A percentile compares a stretch with the other conserved stretches of the same genome.
phyloP scores from a whole-genome alignment of 2,113 vertebrate species.

The Geococcyx californianus region DNA sequence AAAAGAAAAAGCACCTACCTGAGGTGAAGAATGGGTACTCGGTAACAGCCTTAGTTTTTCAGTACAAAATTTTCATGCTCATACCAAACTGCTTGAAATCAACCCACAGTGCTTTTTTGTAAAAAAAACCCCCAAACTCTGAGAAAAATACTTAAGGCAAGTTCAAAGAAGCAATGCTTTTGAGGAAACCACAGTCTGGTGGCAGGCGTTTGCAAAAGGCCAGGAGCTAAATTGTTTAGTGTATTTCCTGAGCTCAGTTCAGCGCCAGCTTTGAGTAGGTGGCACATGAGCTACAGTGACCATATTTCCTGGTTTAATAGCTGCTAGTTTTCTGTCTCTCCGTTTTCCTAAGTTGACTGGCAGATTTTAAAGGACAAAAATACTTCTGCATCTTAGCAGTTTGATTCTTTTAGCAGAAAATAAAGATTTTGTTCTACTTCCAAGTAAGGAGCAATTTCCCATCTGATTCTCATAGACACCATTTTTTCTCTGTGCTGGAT shows the following conservation, averaged over 20 bases:
- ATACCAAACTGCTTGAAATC: background rate
- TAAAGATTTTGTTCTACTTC: background rate
- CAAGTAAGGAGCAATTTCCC: background rate
- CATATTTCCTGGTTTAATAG: background rate
- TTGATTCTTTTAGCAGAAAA: background rate
- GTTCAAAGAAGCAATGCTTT: slow-evolving; percentile 52
- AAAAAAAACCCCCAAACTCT: background rate
- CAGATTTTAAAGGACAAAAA: background rate
- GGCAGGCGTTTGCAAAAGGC: slow-evolving; percentile 8
- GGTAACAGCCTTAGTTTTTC: background rate
- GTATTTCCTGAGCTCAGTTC: slow-evolving; percentile 23
- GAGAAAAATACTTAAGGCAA: background rate
- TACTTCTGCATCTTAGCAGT: background rate
- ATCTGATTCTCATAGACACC: background rate
- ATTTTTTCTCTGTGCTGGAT: background rate
- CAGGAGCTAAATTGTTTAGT: background rate
- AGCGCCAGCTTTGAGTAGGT: background rate
- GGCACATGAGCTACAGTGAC: slow-evolving; percentile 1
- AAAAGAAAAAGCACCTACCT: background rate
- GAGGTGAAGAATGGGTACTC: background rate
- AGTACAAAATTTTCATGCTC: background rate
- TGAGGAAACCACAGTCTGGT: slow-evolving; percentile 54
- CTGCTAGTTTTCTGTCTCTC: background rate
- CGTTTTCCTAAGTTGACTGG: background rate
- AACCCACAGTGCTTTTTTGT: background rate